Conservation (phyloP, 1,140 invertebrate species). For the Pachypsylla venusta region DNA sequence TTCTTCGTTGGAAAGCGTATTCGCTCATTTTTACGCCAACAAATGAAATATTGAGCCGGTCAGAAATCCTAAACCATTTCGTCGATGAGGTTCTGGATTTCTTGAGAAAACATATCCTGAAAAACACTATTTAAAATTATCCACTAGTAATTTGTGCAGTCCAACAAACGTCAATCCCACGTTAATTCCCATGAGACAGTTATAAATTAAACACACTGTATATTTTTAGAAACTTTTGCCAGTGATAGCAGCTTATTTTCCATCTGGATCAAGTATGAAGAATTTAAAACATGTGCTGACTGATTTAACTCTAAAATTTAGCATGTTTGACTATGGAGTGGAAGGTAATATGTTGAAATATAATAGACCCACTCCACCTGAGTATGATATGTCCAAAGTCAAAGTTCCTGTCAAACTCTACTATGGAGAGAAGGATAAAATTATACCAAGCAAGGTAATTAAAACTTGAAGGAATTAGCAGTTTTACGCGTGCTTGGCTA, state of each 20-base stretch:
- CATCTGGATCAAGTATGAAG: neutral
- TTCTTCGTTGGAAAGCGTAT: no score
- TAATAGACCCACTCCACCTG: slow-evolving; percentile 33
- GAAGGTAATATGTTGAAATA: slow-evolving; percentile 32
- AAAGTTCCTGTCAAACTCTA: slow-evolving; percentile 41
- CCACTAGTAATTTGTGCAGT: neutral
- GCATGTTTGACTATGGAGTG: slow-evolving; percentile 29
- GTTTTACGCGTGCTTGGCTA: no score
- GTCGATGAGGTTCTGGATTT: neutral
- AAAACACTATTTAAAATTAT: neutral
- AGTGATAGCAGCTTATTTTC: neutral
- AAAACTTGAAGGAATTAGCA: no score
- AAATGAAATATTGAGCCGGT: neutral
- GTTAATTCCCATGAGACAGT: neutral
- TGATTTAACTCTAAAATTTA: slow-evolving; percentile 14
- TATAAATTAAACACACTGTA: neutral
- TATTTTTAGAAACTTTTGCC: neutral
- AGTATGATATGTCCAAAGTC: slow-evolving; percentile 38
- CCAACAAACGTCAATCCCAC: neutral
- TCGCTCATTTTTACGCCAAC: no score
- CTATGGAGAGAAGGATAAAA: neutral
- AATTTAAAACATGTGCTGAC: neutral
- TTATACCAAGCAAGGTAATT: no score
- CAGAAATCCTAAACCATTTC: neutral
- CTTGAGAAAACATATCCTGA: neutral